A percentile compares a stretch with the other conserved stretches of the same genome.
These are phyloP conservation scores for Odontocerum albicorne DNA, from an alignment of 2,888 invertebrate genomes.

Conservation along the genomic window DNA sequence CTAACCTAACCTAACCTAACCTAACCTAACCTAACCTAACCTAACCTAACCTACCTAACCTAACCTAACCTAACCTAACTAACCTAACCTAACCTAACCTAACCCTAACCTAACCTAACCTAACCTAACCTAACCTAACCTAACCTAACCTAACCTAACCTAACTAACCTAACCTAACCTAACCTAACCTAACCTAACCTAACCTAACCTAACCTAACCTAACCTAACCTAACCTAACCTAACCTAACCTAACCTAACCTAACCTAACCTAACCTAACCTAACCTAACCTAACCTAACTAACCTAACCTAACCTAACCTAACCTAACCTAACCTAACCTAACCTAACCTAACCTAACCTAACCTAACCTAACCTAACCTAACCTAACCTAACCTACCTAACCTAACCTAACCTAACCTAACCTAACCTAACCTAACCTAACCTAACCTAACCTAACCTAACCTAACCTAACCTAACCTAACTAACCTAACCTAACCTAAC, in stretches of 20 bases:
- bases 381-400: slow-evolving; percentile 25
- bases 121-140: slow-evolving; percentile 22
- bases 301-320: slow-evolving; percentile 22
- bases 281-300: slow-evolving; percentile 11
- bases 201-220: slow-evolving; percentile 17
- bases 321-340: slow-evolving; percentile 25
- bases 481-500: slow-evolving; percentile 22
- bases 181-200: slow-evolving; percentile 11
- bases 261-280: slow-evolving; percentile 18
- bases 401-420: slow-evolving; percentile 19
- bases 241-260: slow-evolving; percentile 27
- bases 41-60: slow-evolving; percentile 12
- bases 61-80: slow-evolving; percentile 21
- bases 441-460: slow-evolving; percentile 22
- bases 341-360: slow-evolving; percentile 24
- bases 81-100: slow-evolving; percentile 8
- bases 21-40: slow-evolving; percentile 8
- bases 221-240: slow-evolving; percentile 24
- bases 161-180: slow-evolving; percentile 9
- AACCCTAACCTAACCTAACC: slow-evolving; percentile 17
- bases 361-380: too few relatives aligned
- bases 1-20: slow-evolving; percentile 13
- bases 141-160: slow-evolving; percentile 18
- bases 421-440: slow-evolving; percentile 25
- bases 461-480: slow-evolving; percentile 20